phyloP scores from a whole-genome alignment of 1,140 invertebrate genomes.

The Brachionus sp. region DNA sequence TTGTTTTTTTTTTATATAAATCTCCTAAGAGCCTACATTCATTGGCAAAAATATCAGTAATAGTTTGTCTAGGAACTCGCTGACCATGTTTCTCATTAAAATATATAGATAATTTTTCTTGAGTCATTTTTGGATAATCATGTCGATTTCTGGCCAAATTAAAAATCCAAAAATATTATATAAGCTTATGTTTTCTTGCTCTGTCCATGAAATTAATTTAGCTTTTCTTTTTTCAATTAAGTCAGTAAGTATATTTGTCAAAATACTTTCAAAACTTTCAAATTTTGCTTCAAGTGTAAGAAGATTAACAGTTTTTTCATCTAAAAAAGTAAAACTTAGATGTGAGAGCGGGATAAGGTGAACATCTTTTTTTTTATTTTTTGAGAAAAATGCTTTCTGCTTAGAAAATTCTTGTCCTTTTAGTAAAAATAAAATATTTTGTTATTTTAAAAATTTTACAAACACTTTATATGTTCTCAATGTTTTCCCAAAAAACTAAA shows the following conservation, averaged over 20 bases:
- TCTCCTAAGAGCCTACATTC: no score
- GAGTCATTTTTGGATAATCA: no score
- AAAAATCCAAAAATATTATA: background rate
- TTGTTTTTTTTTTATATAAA: no score
- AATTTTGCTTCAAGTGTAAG: background rate
- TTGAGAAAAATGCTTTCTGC: background rate
- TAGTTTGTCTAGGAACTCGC: no score
- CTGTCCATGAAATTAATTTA: background rate
- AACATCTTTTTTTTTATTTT: background rate
- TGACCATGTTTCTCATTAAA: no score
- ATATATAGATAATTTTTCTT: no score
- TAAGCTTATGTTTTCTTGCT: background rate
- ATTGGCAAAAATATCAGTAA: no score
- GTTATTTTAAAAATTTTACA: background rate
- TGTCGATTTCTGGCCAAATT: background rate
- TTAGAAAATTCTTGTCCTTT: background rate
- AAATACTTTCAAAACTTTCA: background rate
- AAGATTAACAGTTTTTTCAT: background rate
- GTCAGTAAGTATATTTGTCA: background rate
- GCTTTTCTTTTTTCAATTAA: background rate
- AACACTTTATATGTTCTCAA: background rate
- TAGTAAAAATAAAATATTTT: background rate
- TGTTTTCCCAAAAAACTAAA: no score
- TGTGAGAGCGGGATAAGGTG: background rate
- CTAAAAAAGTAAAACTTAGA: background rate